Conservation (phyloP, 2,888 invertebrate species). For the Rhyacophila evoluta region DNA sequence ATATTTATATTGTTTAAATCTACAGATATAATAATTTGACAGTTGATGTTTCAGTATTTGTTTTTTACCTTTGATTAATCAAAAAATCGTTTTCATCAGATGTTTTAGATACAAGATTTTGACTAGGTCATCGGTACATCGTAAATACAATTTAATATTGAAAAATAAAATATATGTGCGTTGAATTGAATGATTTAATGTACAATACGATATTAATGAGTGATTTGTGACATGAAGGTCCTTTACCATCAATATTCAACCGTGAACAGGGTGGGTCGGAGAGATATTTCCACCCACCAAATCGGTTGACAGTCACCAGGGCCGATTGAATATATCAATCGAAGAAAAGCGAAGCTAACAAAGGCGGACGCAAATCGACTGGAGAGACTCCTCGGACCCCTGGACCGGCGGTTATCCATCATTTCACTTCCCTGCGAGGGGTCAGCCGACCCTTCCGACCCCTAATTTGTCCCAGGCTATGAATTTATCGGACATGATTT, state of each 20-base stretch:
- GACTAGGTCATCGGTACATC: too few species aligned
- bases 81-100: too few species aligned
- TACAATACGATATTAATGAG: too few species aligned
- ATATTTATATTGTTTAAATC: too few species aligned
- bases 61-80: too few species aligned
- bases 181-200: too few species aligned
- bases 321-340: slow-evolving; percentile 43
- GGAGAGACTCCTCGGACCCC: slow-evolving; percentile 20
- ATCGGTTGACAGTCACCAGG: neutral
- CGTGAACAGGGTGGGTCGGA: neutral
- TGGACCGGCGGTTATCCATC: slow-evolving; percentile 47
- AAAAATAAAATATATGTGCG: too few species aligned
- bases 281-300: neutral
- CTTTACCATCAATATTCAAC: neutral
- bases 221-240: too few species aligned
- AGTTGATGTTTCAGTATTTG: too few species aligned
- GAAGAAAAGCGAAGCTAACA: slow-evolving; percentile 13
- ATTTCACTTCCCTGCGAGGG: slow-evolving; percentile 52
- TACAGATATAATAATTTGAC: too few species aligned
- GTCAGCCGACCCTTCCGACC: slow-evolving; percentile 42
- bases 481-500: slow-evolving; percentile 49
- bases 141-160: too few species aligned
- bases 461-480: slow-evolving; percentile 50
- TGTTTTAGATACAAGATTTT: too few species aligned
- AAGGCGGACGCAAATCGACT: slow-evolving; percentile 24